Percentiles rank a stretch among this genome's conserved stretches.
Conservation (phyloP, 1,140 invertebrate genomes). For the roundworm (Caenorhabditis elegans) region WBcel235 BX284604.4:8912501-8913000, state of each 20-base stretch:
- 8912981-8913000: too few relatives aligned
- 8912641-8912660: not conserved
- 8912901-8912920: too few relatives aligned
- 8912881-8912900: too few relatives aligned
- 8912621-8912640: not conserved
- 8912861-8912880: too few relatives aligned
- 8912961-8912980: too few relatives aligned
- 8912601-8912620: not conserved
- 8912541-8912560: constrained; percentile 6
- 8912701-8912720: not conserved
- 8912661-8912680: not conserved
- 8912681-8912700: constrained; percentile 6
- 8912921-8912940: too few relatives aligned
- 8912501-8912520: not conserved
- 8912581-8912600: constrained; percentile 19
- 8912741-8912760: not conserved
- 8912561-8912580: constrained; percentile 14
- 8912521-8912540: constrained; percentile 2
- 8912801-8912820: too few relatives aligned
- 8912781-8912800: too few relatives aligned
- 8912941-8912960: too few relatives aligned
- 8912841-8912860: too few relatives aligned
- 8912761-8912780: not conserved
- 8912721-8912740: constrained; percentile 22
- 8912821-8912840: too few relatives aligned